phyloP scores from a whole-genome alignment of 2,113 vertebrate genomes.

The Anguilla japonica region DNA sequence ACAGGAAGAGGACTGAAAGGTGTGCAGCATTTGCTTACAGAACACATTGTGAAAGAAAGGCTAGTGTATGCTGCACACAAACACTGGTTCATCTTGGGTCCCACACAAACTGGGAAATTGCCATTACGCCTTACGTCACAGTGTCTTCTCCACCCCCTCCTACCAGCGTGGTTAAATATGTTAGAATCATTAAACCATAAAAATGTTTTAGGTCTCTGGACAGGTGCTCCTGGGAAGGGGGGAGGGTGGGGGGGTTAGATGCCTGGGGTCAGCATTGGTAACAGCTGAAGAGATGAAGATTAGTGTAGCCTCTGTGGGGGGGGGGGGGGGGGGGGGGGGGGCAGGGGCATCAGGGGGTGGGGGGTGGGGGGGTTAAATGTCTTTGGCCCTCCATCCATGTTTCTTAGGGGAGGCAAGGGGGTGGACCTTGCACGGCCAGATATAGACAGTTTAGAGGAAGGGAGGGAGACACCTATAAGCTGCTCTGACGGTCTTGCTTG shows the following conservation, averaged over 20 bases:
- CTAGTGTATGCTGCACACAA: not conserved
- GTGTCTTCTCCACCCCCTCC: not conserved
- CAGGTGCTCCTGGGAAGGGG: constrained; percentile 11
- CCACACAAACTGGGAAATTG: not conserved
- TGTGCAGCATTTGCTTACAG: too few relatives aligned
- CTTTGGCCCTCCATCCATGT: constrained; percentile 3
- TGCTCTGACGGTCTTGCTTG: constrained; percentile 2
- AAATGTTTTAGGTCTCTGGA: constrained; percentile 16
- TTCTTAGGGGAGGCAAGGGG: not conserved
- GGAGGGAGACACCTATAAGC: constrained; percentile 10
- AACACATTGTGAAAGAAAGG: not conserved
- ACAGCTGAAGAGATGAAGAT: constrained; percentile 30
- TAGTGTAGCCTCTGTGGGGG: not conserved
- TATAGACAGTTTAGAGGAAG: constrained; percentile 33
- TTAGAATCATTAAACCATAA: constrained; percentile 15
- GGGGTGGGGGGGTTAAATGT: constrained; percentile 14
- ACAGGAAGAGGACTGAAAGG: too few relatives aligned
- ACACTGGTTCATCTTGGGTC: not conserved
- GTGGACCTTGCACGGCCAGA: constrained; percentile 1
- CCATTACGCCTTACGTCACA: not conserved
- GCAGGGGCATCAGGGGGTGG: constrained; percentile 4
- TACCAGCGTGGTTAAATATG: not conserved
- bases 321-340: not conserved
- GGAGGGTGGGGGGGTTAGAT: not conserved
- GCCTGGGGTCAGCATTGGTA: not conserved